Conservation (phyloP, 2,797 vertebrate species). For the Phoeniculus purpureus region DNA sequence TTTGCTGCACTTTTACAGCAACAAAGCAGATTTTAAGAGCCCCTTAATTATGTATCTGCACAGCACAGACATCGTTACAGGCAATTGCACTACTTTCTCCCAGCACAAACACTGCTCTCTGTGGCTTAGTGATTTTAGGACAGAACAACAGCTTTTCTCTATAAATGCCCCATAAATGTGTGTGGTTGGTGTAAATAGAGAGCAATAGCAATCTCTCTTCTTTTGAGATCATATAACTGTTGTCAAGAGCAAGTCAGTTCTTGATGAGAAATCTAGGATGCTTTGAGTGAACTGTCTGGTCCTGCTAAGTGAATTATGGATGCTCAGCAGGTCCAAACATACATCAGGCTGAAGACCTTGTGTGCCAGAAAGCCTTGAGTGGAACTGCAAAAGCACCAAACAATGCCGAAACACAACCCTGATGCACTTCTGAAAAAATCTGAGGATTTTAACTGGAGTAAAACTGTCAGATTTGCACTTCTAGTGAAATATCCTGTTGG, state of each 20-base stretch:
- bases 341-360: not conserved
- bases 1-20: not conserved
- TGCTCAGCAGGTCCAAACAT: not conserved
- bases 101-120: not conserved
- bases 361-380: not conserved
- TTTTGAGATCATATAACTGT: not conserved
- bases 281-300: not conserved
- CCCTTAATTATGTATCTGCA: conserved; percentile 29
- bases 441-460: not conserved
- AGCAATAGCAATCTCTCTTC: rapidly evolving
- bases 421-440: not conserved
- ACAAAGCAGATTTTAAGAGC: conserved; percentile 26
- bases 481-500: not conserved
- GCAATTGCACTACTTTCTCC: not conserved
- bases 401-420: not conserved
- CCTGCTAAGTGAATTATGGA: not conserved
- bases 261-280: not conserved
- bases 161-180: not conserved
- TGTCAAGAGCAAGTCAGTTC: not conserved
- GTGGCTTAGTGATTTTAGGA: not conserved
- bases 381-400: not conserved
- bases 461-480: not conserved
- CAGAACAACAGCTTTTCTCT: not conserved
- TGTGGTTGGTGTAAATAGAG: not conserved
- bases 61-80: not conserved